A percentile compares a stretch with the other conserved stretches of the same genome.
phyloP scores from a whole-genome alignment of 2,113 vertebrate species.

The Redunca redunca region DNA sequence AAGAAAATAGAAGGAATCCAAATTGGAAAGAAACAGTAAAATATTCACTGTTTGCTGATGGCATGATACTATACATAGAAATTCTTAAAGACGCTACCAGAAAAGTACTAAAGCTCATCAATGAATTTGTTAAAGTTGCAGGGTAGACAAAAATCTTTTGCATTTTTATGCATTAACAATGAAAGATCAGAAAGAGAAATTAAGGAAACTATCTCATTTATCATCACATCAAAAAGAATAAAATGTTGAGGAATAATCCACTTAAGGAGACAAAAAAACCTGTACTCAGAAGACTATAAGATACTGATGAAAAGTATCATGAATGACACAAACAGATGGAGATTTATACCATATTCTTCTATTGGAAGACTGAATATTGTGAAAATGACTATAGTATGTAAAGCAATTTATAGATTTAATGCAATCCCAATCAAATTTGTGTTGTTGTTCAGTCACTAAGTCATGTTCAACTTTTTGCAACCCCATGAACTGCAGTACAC shows the following conservation, averaged over 20 bases:
- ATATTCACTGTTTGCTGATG: neutral
- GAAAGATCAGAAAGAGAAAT: neutral
- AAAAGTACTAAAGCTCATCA: neutral
- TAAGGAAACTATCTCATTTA: neutral
- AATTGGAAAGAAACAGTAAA: neutral
- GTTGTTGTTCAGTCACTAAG: neutral
- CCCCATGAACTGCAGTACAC: neutral
- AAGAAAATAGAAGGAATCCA: neutral
- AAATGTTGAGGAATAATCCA: neutral
- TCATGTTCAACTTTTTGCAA: neutral
- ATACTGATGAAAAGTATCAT: neutral
- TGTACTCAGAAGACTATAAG: neutral
- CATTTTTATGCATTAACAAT: neutral
- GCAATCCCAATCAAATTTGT: neutral
- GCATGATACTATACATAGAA: neutral
- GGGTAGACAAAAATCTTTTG: neutral
- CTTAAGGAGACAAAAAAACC: neutral
- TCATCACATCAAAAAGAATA: neutral
- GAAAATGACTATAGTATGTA: neutral
- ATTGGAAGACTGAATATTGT: neutral
- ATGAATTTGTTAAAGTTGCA: neutral
- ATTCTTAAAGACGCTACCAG: neutral
- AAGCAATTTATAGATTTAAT: neutral
- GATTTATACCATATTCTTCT: neutral
- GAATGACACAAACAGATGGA: neutral